phyloP scores from a whole-genome alignment of 2,113 vertebrate species.

The Nyctibius bracteatus region DNA sequence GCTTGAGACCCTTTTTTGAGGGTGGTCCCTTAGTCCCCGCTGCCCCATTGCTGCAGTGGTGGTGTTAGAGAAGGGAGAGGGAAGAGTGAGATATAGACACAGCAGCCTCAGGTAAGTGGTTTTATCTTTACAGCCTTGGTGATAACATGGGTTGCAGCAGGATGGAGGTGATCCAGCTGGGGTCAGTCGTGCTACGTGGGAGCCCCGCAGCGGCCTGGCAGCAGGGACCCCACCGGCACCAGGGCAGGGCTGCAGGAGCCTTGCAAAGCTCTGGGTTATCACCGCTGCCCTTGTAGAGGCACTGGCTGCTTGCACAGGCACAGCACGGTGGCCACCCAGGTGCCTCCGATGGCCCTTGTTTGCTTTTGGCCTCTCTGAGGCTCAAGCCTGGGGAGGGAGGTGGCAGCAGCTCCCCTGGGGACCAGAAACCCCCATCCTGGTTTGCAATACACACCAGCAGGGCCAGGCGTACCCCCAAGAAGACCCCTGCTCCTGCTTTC shows the following conservation, averaged over 20 bases:
- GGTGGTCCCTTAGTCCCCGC: background rate
- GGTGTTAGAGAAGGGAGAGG: background rate
- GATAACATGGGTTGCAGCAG: background rate
- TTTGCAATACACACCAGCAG: background rate
- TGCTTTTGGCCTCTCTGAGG: background rate
- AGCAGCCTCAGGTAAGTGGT: background rate
- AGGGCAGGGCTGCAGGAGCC: background rate
- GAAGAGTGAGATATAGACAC: background rate
- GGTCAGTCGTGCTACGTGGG: background rate
- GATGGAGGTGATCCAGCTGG: background rate
- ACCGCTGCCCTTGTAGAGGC: background rate
- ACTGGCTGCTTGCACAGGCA: background rate
- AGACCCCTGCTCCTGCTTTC: background rate
- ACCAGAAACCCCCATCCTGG: background rate
- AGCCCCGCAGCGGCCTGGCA: fast-evolving
- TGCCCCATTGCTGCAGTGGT: background rate
- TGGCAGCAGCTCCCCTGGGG: background rate
- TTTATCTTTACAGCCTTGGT: background rate
- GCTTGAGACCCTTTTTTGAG: background rate
- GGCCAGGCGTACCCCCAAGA: background rate
- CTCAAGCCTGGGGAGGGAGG: background rate
- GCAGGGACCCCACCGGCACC: background rate
- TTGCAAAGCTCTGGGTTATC: background rate
- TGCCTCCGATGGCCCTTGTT: background rate
- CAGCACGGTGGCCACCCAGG: fast-evolving